Conservation (phyloP, 2,888 invertebrate species). For the Agriopis leucophaearia region DNA sequence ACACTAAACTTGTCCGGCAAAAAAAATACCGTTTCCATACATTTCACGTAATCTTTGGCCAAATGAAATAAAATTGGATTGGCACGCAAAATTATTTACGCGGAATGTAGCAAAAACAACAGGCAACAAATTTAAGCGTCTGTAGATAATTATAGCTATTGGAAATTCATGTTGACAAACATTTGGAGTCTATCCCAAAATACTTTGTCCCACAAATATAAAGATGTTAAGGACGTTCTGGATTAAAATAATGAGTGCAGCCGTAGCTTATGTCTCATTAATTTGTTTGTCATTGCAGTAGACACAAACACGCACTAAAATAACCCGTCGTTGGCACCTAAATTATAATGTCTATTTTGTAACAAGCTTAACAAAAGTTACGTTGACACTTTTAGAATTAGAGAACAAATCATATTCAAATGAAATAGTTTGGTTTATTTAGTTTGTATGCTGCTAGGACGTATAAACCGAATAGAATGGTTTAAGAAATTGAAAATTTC, state of each 20-base stretch:
- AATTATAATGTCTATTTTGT: constrained; percentile 31
- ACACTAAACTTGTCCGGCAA: not conserved
- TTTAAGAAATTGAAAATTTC: not conserved
- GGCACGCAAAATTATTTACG: not conserved
- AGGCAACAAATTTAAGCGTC: not conserved
- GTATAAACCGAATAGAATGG: no score
- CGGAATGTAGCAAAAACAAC: not conserved
- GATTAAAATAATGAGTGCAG: constrained; percentile 33
- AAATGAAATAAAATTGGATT: not conserved
- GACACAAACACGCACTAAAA: constrained; percentile 34
- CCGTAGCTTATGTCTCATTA: constrained; percentile 26
- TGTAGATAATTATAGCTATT: not conserved
- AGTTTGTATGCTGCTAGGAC: not conserved
- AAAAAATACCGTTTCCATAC: not conserved
- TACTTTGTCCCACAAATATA: constrained; percentile 17
- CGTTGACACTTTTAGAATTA: constrained; percentile 8
- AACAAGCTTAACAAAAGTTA: constrained; percentile 7
- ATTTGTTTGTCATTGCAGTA: constrained; percentile 31
- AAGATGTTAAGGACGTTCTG: constrained; percentile 31
- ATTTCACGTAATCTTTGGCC: not conserved
- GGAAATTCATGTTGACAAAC: constrained; percentile 14
- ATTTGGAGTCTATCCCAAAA: constrained; percentile 20
- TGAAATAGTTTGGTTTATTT: not conserved
- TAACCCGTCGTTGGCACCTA: constrained; percentile 40
- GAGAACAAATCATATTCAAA: not conserved